These are phyloP conservation scores for Paracanthobrama guichenoti DNA, from an alignment of 2,113 vertebrate genomes.

Conservation along the genomic window DNA sequence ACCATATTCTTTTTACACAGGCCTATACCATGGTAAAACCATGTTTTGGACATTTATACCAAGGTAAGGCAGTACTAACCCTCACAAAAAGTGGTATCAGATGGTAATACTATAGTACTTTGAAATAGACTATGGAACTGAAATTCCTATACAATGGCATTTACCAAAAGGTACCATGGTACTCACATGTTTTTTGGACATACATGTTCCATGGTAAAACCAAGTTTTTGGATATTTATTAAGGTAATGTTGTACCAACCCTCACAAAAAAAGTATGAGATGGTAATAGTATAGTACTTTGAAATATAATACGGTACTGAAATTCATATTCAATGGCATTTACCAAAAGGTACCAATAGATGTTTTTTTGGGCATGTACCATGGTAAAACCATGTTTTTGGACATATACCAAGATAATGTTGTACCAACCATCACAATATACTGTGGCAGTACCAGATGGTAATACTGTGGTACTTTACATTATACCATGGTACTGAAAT, in stretches of 20 bases:
- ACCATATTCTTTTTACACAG: no score
- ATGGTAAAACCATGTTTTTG: not conserved
- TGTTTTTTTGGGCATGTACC: not conserved
- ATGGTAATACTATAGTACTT: no score
- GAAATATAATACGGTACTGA: not conserved
- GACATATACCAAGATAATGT: no score
- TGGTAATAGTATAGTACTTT: not conserved
- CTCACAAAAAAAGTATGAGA: not conserved
- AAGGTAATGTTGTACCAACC: not conserved
- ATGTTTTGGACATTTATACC: no score
- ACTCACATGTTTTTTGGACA: not conserved
- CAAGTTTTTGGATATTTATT: not conserved
- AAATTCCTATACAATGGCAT: no score
- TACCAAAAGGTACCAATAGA: not conserved
- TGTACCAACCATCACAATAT: no score
- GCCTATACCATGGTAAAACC: no score
- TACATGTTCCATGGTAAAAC: not conserved
- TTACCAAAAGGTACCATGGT: no score
- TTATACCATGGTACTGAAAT: not conserved
- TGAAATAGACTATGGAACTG: no score
- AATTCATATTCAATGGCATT: not conserved
- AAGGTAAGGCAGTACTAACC: not conserved
- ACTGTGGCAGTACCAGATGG: no score
- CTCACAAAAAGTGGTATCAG: no score
- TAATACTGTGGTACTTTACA: not conserved